Percentiles rank a stretch among this genome's conserved stretches.
phyloP scores from a whole-genome alignment of 2,888 invertebrate genomes.

The Lottia scabra region DNA sequence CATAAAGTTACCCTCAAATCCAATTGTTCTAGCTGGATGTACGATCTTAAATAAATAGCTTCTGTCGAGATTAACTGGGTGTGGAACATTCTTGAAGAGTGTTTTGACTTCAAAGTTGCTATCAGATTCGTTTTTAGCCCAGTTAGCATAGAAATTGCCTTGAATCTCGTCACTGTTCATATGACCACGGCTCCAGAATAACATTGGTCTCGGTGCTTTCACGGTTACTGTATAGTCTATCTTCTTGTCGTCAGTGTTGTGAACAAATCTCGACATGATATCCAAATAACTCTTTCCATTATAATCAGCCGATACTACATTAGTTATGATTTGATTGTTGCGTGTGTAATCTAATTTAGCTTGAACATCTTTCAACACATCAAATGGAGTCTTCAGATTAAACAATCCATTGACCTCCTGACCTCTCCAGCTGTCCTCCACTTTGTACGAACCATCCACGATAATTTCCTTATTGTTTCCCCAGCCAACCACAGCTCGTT shows the following conservation, averaged over 20 bases:
- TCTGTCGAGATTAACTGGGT: constrained; percentile 17
- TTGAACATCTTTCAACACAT: constrained; percentile 15
- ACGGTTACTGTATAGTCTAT: constrained; percentile 31
- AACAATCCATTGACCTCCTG: neutral
- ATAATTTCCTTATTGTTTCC: constrained; percentile 1
- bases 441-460: neutral
- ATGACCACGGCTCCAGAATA: constrained; percentile 33
- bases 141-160: constrained; percentile 50
- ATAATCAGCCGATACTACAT: constrained; percentile 21
- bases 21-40: constrained; percentile 44
- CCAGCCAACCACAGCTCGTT: constrained; percentile 9
- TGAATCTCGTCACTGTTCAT: constrained; percentile 37
- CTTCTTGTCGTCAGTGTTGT: constrained; percentile 12
- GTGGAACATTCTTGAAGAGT: constrained; percentile 29
- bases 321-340: constrained; percentile 16
- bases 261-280: constrained; percentile 19
- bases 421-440: neutral
- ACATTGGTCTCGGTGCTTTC: constrained; percentile 44
- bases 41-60: constrained; percentile 31
- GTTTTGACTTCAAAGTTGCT: constrained; percentile 43
- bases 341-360: constrained; percentile 22
- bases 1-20: constrained; percentile 35
- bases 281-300: constrained; percentile 46
- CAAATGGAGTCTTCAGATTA: constrained; percentile 27
- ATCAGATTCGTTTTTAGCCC: constrained; percentile 50